Conservation (phyloP, 2,797 vertebrate genomes). For the Tarsius wallacei region DNA sequence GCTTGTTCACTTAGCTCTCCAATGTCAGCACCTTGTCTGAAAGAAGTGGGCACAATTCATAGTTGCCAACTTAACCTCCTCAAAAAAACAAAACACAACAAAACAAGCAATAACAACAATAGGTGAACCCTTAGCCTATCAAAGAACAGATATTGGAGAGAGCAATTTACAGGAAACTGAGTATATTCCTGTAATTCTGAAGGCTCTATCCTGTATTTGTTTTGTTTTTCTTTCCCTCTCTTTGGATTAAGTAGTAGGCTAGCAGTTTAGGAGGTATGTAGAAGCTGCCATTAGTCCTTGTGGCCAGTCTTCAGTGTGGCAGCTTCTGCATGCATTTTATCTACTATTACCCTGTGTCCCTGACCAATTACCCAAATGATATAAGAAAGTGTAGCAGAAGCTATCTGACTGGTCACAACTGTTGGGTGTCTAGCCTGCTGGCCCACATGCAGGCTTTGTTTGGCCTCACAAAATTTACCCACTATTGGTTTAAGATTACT, state of each 20-base stretch:
- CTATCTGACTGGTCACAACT: not conserved
- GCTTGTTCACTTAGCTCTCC: not conserved
- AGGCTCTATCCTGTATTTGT: not conserved
- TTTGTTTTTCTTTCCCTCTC: slow-evolving; percentile 1
- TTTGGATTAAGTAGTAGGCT: not conserved
- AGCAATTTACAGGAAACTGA: not conserved
- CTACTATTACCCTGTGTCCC: not conserved
- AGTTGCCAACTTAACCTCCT: not conserved
- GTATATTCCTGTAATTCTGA: no score
- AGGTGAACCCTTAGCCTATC: not conserved
- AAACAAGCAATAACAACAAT: not conserved
- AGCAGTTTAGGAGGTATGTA: not conserved
- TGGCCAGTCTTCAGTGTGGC: not conserved
- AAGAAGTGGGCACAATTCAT: not conserved
- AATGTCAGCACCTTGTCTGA: not conserved
- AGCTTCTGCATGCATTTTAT: not conserved
- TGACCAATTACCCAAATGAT: not conserved
- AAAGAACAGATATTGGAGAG: not conserved
- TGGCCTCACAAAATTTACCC: not conserved
- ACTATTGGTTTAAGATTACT: not conserved
- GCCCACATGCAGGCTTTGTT: not conserved
- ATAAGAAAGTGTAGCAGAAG: not conserved
- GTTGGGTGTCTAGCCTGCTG: not conserved
- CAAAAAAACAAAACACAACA: not conserved
- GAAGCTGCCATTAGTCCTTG: not conserved